Base-by-base conservation (phyloP, 2,888 invertebrate genomes). In the Cosmopolites sordidus region DNA sequence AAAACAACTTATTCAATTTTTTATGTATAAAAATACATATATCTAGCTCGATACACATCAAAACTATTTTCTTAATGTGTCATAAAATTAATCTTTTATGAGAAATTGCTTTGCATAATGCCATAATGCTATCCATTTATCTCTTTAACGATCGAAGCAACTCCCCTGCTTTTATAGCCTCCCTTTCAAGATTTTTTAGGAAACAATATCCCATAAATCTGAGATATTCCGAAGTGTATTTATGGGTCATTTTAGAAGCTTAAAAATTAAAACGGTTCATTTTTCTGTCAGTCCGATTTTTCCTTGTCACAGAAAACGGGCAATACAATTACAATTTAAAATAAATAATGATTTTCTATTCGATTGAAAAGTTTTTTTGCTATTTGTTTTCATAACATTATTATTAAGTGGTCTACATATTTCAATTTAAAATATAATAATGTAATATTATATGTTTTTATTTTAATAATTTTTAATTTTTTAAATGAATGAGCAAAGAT, bases 81-180 rank as follows among this genome's bases (percentile, higher is more conserved):
- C 55, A 45, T 51, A 56, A 56, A 56, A 56, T 56, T 48, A 56
- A 56, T 56, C 45, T 56, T 55, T 48, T 48, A 56, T 45, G 51
- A 45, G 45, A 51, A 51, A 56, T 48, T 48, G 48, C 48, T 48
- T 54, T 51, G 45, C 56, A 56, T 56, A 56, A 50, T 50, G 54
- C 43, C 22, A 17, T 54, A 54, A 51, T 44, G 56, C 48, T 30
- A 16, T 42, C 48, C 56, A 56, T 56, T 56, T 56, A 51, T 56
- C 48, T 51, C 16, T 38, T 51, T 56, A 51, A 56, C 56, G 56
- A 56, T 56, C 51, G 48, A 48, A 46, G 46, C 22, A 43, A 43
- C 47, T 43, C 29, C 44, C 43, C 44, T 12, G 30, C 41, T 30
- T 40, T 48, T 51, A 43, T 33, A 38, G 55, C 22, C 4, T 18